A percentile compares a stretch with the other conserved stretches of the same genome.
Evolutionary conservation across 2,113 vertebrate genomes (phyloP).

Genomic region (Bos taurus): DNA sequence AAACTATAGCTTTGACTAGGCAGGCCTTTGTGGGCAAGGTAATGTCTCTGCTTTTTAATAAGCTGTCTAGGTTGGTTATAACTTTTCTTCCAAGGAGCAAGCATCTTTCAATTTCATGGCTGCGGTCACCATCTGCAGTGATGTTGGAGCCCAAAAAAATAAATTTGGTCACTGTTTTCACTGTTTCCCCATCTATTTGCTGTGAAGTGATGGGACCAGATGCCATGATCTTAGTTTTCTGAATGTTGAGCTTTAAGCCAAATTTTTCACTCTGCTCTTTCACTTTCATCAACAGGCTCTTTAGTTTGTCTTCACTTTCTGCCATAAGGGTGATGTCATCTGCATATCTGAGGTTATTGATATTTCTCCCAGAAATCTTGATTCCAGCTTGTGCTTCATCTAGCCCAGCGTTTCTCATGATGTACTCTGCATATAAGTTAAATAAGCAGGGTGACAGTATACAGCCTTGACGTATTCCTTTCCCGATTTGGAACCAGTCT

Average conservation of each 20-base stretch:
- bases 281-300: neutral
- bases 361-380: neutral
- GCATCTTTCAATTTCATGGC: neutral
- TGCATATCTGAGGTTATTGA: neutral
- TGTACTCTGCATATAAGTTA: neutral
- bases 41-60: neutral
- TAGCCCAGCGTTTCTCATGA: neutral
- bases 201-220: neutral
- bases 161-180: neutral
- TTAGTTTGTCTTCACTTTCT: neutral
- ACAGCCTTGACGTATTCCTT: neutral
- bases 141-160: neutral
- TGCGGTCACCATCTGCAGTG: neutral
- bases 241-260: neutral
- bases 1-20: neutral
- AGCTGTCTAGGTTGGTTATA: neutral
- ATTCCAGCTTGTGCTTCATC: neutral
- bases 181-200: neutral
- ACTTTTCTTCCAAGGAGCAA: neutral
- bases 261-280: neutral
- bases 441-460: neutral
- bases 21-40: neutral
- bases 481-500: neutral
- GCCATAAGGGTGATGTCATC: neutral
- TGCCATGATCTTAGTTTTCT: neutral